phyloP scores from a whole-genome alignment of 2,888 invertebrate species.

The Drosophila putrida region DNA sequence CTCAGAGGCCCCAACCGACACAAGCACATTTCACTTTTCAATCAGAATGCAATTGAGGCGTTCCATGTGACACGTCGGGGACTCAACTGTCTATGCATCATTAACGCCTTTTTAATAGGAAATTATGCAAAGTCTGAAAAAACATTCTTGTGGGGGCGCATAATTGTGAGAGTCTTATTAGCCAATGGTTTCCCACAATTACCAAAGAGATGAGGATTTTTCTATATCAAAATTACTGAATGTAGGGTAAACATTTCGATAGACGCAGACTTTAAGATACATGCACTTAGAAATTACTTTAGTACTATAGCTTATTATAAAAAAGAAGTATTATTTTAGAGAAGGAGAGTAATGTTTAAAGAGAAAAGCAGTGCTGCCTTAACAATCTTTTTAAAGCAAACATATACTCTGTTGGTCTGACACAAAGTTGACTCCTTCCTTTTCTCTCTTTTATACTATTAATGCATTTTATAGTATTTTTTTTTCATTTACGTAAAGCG shows the following conservation, averaged over 20 bases:
- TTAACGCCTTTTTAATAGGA: slow-evolving; percentile 63
- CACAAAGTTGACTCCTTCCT: slow-evolving; percentile 15
- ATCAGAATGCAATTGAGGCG: slow-evolving; percentile 80
- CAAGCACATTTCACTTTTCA: slow-evolving; percentile 73
- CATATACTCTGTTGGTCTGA: not conserved
- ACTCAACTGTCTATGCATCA: slow-evolving; percentile 54
- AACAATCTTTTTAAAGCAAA: not conserved
- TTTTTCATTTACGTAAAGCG: slow-evolving; percentile 60
- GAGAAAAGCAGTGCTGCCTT: too few relatives aligned
- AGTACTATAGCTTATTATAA: too few relatives aligned
- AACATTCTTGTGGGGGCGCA: not conserved
- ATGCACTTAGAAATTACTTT: not conserved
- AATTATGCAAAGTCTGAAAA: slow-evolving; percentile 31
- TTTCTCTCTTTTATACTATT: slow-evolving; percentile 44
- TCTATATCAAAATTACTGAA: not conserved
- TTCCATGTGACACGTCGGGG: slow-evolving; percentile 71
- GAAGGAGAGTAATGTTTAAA: too few relatives aligned
- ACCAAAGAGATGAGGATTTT: not conserved
- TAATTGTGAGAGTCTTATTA: slow-evolving; percentile 29
- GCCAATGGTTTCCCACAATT: slow-evolving; percentile 38
- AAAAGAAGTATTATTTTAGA: too few relatives aligned
- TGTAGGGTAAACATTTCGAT: not conserved
- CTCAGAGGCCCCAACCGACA: slow-evolving; percentile 28
- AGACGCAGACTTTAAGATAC: not conserved
- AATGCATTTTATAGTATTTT: slow-evolving; percentile 55